These are phyloP conservation scores for Chrysolophus pictus DNA, from an alignment of 2,797 vertebrate genomes.

Conservation along the genomic window DNA sequence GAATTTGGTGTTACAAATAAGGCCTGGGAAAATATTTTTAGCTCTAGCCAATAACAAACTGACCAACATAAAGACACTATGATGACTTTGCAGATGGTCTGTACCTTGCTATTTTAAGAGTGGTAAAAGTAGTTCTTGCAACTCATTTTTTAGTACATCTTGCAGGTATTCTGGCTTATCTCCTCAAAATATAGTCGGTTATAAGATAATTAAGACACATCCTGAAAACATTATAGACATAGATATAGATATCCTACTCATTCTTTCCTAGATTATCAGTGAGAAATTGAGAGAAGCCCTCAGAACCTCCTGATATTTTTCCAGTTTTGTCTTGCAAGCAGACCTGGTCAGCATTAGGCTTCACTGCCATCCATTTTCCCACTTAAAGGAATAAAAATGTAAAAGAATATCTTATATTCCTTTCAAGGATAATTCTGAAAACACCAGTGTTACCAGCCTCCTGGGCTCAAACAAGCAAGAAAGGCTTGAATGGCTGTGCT, in stretches of 20 bases:
- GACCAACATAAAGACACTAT: neutral
- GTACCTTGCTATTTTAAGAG: neutral
- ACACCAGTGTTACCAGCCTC: neutral
- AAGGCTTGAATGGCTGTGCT: neutral
- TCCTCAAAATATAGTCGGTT: neutral
- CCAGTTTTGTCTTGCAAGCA: neutral
- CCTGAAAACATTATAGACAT: neutral
- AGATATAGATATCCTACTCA: neutral
- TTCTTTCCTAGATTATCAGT: neutral
- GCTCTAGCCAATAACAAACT: neutral
- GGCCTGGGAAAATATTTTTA: slow-evolving; percentile 19
- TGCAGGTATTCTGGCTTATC: neutral
- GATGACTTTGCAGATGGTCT: neutral
- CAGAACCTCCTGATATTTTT: neutral
- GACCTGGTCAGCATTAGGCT: neutral
- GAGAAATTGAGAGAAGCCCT: neutral
- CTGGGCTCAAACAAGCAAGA: neutral
- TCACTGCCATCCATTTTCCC: neutral
- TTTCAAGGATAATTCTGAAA: neutral
- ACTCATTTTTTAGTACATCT: neutral
- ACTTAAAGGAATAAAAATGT: neutral
- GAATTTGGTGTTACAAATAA: neutral
- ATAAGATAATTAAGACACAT: neutral
- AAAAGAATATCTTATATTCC: neutral
- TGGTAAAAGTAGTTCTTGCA: neutral